These are phyloP conservation scores for Aromia moschata DNA, from an alignment of 2,888 invertebrate genomes.

Conservation along the genomic window DNA sequence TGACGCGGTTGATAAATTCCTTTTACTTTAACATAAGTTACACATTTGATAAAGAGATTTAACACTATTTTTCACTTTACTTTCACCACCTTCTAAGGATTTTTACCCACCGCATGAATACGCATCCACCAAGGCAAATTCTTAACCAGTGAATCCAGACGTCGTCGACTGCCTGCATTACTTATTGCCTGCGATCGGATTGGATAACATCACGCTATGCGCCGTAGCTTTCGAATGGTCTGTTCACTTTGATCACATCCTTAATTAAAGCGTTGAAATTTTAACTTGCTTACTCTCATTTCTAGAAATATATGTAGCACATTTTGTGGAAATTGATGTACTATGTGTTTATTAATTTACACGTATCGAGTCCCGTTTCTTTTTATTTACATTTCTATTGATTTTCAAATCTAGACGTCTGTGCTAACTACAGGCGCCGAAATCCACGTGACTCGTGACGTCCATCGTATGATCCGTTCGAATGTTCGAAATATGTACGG, in stretches of 20 bases:
- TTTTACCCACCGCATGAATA: neutral
- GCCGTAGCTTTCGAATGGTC: neutral
- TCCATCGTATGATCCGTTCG: neutral
- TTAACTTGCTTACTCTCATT: too few species aligned
- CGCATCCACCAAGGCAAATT: neutral
- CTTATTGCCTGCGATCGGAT: neutral
- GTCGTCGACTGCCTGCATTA: neutral
- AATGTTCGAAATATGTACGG: too few species aligned
- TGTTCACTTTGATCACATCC: neutral
- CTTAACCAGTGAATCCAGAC: neutral
- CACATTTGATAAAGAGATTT: too few species aligned
- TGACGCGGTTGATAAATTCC: too few species aligned
- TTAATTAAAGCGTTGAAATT: too few species aligned
- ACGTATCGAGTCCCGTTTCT: too few species aligned
- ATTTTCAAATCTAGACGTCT: neutral
- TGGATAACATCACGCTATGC: conserved; percentile 4
- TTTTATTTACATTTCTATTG: too few species aligned
- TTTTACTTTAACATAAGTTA: too few species aligned
- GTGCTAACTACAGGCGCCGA: neutral
- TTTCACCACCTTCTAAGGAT: neutral
- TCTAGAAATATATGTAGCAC: too few species aligned
- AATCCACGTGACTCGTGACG: neutral
- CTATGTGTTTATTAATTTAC: too few species aligned
- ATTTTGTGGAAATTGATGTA: too few species aligned
- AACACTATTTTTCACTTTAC: neutral